Percentiles rank a stretch among this genome's conserved stretches.
phyloP scores from a whole-genome alignment of 2,113 vertebrate genomes.

The Genyomyrus donnyi region DNA sequence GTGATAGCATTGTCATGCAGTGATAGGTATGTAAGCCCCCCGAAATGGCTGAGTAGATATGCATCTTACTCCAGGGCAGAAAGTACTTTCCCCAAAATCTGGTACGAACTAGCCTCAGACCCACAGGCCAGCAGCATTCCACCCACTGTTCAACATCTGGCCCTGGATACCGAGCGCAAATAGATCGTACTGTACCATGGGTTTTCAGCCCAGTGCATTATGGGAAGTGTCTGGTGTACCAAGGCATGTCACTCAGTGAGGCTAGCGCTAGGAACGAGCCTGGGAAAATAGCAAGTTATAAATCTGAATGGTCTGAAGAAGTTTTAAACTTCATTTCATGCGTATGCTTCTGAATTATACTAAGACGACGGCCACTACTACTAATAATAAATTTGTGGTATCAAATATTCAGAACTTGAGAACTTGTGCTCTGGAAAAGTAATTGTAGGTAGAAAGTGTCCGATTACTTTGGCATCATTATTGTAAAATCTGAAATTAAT shows the following conservation, averaged over 20 bases:
- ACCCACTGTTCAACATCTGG: not conserved
- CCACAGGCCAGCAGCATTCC: not conserved
- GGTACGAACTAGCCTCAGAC: not conserved
- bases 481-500: not conserved
- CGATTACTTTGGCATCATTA: not conserved
- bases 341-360: not conserved
- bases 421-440: not conserved
- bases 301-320: not conserved
- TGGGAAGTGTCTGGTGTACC: not conserved
- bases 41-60: not conserved
- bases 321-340: not conserved
- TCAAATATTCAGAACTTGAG: not conserved
- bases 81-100: not conserved
- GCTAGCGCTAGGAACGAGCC: not conserved
- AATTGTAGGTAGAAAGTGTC: not conserved
- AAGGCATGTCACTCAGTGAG: not conserved
- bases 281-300: not conserved
- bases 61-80: not conserved
- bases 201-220: constrained; percentile 2
- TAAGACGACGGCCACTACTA: not conserved
- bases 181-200: not conserved
- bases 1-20: not conserved
- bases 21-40: not conserved
- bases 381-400: not conserved
- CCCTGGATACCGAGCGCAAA: not conserved